Base-by-base conservation (phyloP, 2,797 vertebrate species). In the Hydrolagus colliei region DNA sequence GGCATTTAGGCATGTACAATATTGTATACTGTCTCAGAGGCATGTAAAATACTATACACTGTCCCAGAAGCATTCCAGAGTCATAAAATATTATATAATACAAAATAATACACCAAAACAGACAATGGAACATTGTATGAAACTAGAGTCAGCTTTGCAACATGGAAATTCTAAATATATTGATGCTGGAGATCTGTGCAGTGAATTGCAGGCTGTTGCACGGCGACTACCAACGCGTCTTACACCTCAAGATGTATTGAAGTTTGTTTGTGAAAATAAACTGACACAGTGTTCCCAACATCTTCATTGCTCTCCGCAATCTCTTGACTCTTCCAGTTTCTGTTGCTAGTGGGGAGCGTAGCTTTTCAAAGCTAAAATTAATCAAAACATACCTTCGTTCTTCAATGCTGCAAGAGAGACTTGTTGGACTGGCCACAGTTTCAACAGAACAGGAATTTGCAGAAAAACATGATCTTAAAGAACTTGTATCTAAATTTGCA, bases 361-460 rank as follows among this genome's bases (percentile, higher is more conserved):
- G 35, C 10, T 62, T 62, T 86, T n/a, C 67, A 16, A 86, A 86
- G 41, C 85, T 74, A n/a, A 86, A 74, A 20, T 73, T 86, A 72
- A 74, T 74, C 27, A 86, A 86, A 63, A 74, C 32, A n/a, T 6
- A 59, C 85, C 12, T 35, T 72, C 9, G 68, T 59, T 41, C 82
- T 13, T 62, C 27, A 63, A 65, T 68, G 63, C 16, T 68, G 22
- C 61, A 85, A 71, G 61, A 85, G 16, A 85, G 62, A n/a, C n/a
- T 68, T 9, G n/a, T 63, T 68, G 65, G 63, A 16, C 8, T 11
- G 12, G 18, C 63, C 27, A 71, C 22, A 9, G 14, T 85, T 27
- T 27, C 27, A 27, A 27, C 27, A 27, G 27, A 9, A 73, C 5
- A 32, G 18, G 72, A 27, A 22, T 27, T 73, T 32, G 22, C 22